These are phyloP conservation scores for Macrochelys suwanniensis DNA, from an alignment of 2,797 vertebrate species.

Conservation along the genomic window DNA sequence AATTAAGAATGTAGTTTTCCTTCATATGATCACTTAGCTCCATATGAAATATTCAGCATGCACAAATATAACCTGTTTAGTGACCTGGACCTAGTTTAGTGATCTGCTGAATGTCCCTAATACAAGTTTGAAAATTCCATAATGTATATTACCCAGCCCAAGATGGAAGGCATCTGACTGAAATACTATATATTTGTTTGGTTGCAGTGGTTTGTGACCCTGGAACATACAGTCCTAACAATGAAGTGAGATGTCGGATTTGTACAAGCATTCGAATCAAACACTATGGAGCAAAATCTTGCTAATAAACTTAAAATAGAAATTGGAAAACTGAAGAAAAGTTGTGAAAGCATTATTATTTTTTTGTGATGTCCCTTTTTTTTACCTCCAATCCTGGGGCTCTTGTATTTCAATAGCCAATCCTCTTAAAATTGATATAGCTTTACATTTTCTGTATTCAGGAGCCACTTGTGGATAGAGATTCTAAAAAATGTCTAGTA, in stretches of 20 bases:
- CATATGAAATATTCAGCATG: neutral
- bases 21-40: neutral
- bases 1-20: neutral
- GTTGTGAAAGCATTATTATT: neutral
- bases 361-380: neutral
- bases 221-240: slow-evolving; percentile 79
- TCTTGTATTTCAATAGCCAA: fast-evolving
- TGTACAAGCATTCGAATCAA: slow-evolving; percentile 48
- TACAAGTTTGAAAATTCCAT: neutral
- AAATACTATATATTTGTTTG: slow-evolving; percentile 22
- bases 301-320: slow-evolving; percentile 55
- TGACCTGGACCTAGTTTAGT: neutral
- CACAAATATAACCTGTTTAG: neutral
- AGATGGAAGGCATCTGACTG: neutral
- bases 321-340: neutral
- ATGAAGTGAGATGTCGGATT: slow-evolving; percentile 68
- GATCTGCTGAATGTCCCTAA: neutral
- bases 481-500: neutral
- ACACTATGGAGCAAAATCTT: slow-evolving; percentile 78
- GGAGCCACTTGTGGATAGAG: neutral
- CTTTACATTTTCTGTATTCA: neutral
- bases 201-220: slow-evolving; percentile 81
- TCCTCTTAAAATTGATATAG: neutral
- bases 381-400: neutral
- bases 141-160: neutral